Evolutionary conservation across 2,113 vertebrate genomes (phyloP).

Genomic region (Caracal caracal): DNA sequence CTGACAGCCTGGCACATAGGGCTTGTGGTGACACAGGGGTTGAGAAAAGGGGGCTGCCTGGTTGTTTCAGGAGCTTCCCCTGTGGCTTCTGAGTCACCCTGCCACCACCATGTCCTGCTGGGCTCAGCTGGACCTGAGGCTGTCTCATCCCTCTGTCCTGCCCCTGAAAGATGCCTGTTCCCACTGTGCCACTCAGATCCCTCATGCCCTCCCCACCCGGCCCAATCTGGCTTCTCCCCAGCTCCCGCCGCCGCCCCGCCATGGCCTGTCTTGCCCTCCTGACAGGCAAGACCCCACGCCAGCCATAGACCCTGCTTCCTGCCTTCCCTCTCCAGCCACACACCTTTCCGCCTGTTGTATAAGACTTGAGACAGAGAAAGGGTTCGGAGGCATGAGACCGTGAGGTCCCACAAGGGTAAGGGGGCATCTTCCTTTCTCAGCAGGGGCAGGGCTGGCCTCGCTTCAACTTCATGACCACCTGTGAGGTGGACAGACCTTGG

Average conservation of each 20-base stretch:
- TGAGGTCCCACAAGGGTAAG: too few species aligned
- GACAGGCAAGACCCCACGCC: background rate
- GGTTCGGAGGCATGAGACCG: background rate
- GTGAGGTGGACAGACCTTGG: background rate
- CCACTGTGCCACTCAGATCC: background rate
- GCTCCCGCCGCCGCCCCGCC: too few species aligned
- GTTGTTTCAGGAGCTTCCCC: background rate
- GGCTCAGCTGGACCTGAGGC: background rate
- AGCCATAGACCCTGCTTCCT: background rate
- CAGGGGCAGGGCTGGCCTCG: background rate
- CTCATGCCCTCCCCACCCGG: background rate
- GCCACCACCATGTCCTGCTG: background rate
- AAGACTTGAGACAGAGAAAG: background rate
- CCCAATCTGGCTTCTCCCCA: background rate
- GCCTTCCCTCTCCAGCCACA: background rate
- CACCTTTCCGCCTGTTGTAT: background rate
- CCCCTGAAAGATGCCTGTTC: background rate
- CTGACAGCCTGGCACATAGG: background rate
- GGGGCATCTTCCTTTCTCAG: background rate
- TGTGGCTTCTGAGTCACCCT: background rate
- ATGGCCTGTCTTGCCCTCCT: background rate
- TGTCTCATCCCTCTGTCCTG: background rate
- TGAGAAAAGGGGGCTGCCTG: background rate
- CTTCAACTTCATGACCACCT: background rate
- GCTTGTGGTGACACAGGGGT: background rate